Conservation (phyloP, 2,888 invertebrate species). For the Tetanocera ferruginea region DNA sequence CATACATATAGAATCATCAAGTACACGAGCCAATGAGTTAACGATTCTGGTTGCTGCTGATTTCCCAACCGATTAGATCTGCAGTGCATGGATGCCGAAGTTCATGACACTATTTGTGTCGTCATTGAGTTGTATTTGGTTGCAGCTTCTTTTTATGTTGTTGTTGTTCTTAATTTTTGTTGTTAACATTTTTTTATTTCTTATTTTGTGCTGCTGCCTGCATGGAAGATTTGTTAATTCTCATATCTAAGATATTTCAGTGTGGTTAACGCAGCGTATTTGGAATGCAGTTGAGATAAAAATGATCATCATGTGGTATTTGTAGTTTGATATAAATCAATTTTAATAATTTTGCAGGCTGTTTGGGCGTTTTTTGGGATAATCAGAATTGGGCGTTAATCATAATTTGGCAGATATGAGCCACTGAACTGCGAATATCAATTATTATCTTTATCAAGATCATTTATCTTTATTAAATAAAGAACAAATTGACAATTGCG, state of each 20-base stretch:
- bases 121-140: slow-evolving; percentile 10
- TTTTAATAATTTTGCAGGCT: not conserved
- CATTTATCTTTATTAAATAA: no score
- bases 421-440: not conserved
- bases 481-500: no score
- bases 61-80: slow-evolving; percentile 27
- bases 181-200: not conserved
- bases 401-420: no score
- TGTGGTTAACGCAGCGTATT: no score
- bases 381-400: not conserved
- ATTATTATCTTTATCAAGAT: no score
- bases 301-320: not conserved
- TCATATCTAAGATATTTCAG: not conserved
- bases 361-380: not conserved
- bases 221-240: no score
- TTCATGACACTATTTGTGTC: slow-evolving; percentile 33
- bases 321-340: not conserved
- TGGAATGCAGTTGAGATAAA: no score
- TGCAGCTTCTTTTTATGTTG: not conserved
- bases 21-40: slow-evolving; percentile 22
- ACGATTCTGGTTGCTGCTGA: slow-evolving; percentile 23
- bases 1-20: not conserved
- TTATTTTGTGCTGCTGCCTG: not conserved
- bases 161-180: not conserved
- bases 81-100: slow-evolving; percentile 18